Base-by-base conservation (phyloP, 2,888 invertebrate species). In the Ceriagrion tenellum region DNA sequence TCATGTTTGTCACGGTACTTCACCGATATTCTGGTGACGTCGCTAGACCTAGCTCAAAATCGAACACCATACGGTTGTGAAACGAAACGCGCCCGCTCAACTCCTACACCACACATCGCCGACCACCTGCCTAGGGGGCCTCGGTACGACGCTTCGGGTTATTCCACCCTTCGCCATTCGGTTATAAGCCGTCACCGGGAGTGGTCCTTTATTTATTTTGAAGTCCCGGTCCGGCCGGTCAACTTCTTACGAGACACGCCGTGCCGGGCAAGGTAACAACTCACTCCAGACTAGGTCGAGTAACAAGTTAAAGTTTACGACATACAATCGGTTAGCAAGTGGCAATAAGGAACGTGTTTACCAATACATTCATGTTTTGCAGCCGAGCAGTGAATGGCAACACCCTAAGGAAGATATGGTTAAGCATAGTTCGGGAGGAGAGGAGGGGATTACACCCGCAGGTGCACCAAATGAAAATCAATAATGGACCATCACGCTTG, bases 201-300 rank as follows among this genome's bases (percentile, higher is more conserved):
- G 35, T 35, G 81, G 30, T 81, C 35, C 35, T 81, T 35, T 35
- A 81, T 81, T 81, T 81, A 81, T 81, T 81, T 81, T 81, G 30
- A 81, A 81, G 30, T 81, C 26, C 81, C 10, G 12, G 81, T 35
- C 74, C 35, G 30, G 81, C 81, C n/a, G 35, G 35, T 13, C 81
- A 81, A 81, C 81, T 81, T 81, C 81, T 81, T 35, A 69, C 69
- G 30, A 81, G 69, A 30, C 69, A n/a, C 16, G 69, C n/a, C 69
- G 69, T 10, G 26, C 69, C 23, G n/a, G 13, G 69, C 69, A 18
- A 35, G 81, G 35, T 16, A 35, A 35, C 81, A 81, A 35, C 81
- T 35, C 81, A 18, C 81, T n/a, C 35, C 3, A 26, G 69, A 69
- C 69, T 81, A 81, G 81, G 81, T 81, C 81, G 81, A 10, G 30